These are phyloP conservation scores for Dysidea cf. avara DNA, from an alignment of 37 sponge, comb jelly and placozoan genomes.

Conservation along the genomic window DNA sequence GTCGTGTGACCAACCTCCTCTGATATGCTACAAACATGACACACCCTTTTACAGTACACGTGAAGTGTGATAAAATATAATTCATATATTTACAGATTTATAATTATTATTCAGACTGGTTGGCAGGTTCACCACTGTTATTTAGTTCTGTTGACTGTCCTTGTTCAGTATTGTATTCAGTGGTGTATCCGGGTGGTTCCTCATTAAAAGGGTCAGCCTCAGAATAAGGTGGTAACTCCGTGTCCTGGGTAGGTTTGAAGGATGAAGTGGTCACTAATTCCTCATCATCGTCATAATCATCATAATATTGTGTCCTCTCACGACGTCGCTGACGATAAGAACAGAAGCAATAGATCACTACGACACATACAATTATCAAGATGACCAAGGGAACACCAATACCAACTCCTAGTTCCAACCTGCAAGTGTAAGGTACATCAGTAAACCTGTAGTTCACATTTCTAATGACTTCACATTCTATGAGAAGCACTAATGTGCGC, in stretches of 20 bases:
- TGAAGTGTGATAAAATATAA: too few relatives aligned
- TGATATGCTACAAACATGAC: too few relatives aligned
- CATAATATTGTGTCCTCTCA: background rate
- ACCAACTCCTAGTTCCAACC: conserved; percentile 51
- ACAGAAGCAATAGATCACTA: conserved; percentile 42
- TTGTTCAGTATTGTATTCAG: background rate
- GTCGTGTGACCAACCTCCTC: too few relatives aligned
- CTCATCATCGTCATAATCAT: background rate
- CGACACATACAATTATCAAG: conserved; percentile 14
- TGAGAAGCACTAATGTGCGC: background rate
- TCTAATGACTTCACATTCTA: too few relatives aligned
- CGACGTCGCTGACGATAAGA: conserved; percentile 17
- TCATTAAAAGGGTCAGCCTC: conserved; percentile 33
- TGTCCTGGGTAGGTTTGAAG: background rate
- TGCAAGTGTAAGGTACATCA: too few relatives aligned
- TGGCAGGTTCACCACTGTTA: too few relatives aligned
- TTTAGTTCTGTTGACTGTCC: too few relatives aligned
- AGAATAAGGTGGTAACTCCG: conserved; percentile 59
- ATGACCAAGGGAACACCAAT: conserved; percentile 46
- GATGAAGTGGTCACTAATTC: background rate
- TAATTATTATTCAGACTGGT: too few relatives aligned
- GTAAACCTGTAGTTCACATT: too few relatives aligned
- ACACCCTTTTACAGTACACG: too few relatives aligned
- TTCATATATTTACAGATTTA: too few relatives aligned
- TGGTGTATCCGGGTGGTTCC: conserved; percentile 6